These are phyloP conservation scores for Ataeniobius toweri DNA, from an alignment of 2,797 vertebrate species.

Conservation along the genomic window DNA sequence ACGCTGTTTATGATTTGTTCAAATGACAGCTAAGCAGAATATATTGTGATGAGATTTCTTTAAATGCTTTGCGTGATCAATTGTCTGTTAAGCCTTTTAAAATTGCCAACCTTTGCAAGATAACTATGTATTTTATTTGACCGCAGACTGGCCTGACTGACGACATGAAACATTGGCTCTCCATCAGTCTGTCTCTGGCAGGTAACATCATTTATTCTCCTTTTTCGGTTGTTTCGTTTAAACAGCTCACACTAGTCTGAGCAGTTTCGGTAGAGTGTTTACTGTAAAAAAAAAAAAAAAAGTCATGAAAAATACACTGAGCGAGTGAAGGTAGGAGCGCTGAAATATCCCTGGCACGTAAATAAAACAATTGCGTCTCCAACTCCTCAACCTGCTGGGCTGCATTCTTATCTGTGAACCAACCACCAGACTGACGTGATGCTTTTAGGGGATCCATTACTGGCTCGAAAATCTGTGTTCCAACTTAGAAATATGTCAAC, in stretches of 20 bases:
- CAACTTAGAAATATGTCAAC: background rate
- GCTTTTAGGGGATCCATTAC: conserved; percentile 51
- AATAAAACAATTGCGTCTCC: conserved; percentile 42
- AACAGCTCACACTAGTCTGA: background rate
- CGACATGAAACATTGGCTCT: conserved; percentile 70
- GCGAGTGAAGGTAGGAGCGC: conserved; percentile 9
- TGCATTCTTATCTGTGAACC: conserved; percentile 56
- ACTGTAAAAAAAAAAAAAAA: background rate
- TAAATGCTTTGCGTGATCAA: background rate
- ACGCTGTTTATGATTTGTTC: background rate
- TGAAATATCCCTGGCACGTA: conserved; percentile 50
- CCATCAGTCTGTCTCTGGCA: conserved; percentile 63
- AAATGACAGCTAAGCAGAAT: background rate
- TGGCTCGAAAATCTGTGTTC: background rate
- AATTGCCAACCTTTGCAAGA: background rate
- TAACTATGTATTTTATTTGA: conserved; percentile 9
- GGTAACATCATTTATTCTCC: conserved; percentile 59
- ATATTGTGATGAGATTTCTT: background rate
- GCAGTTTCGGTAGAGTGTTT: conserved; percentile 20
- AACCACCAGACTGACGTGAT: conserved; percentile 29
- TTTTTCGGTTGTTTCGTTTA: conserved; percentile 5
- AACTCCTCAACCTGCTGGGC: conserved; percentile 54
- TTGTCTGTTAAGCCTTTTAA: background rate
- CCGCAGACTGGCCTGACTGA: conserved; percentile 69
- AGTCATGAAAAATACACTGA: background rate